Base-by-base conservation (phyloP, 1,140 invertebrate species). In the Heterodera carotae region DNA sequence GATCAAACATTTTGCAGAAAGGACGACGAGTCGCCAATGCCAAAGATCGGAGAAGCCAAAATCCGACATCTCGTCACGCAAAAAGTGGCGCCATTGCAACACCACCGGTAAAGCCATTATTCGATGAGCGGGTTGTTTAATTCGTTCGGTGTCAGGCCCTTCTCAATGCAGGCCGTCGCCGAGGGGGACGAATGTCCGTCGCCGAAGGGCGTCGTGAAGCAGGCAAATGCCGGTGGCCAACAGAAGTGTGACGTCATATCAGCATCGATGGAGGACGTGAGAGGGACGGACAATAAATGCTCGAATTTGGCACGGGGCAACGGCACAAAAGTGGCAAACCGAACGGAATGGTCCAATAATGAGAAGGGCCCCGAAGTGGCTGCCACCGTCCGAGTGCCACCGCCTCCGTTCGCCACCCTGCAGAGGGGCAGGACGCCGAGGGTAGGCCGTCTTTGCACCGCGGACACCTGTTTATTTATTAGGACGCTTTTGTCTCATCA, bases 31-130 rank as follows among this genome's bases (percentile, higher is more conserved):
- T 8, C 18, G 59, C 15, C 64, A 39, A 25, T 2, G 18, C 64
- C 29, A 2, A 74, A 74, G 64, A 29, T 62, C 27, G 27, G 56
- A 10, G 59, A 74, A 34, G 64, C 85, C 2, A 81, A 74, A 78
- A 81, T 86, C 22, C 64, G 85, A 18, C 79, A 86, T 62, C 75
- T 86, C 25, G 75, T 84, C 8, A 88, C 85, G 18, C 85, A 86
- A 64, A 86, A 88, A 62, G 86, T 79, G 73, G 59, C 84, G 74
- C 80, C 83, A 3, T 64, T 79, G 10, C 78, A 79, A 80, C 78
- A 86, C 72, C 84, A 85, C 75, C 85, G 72, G 62, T 66, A 31
- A 22, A 5, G 6, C 39, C 39, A 43, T 18, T 56, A 22, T 56
- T 56, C 48, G 5, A 4, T 56, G 5, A 22, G 1, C 48, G 15